Percentiles rank a stretch among this genome's conserved stretches.
Conservation (phyloP, 2,113 vertebrate species). For the Rhynchomys soricoides region DNA sequence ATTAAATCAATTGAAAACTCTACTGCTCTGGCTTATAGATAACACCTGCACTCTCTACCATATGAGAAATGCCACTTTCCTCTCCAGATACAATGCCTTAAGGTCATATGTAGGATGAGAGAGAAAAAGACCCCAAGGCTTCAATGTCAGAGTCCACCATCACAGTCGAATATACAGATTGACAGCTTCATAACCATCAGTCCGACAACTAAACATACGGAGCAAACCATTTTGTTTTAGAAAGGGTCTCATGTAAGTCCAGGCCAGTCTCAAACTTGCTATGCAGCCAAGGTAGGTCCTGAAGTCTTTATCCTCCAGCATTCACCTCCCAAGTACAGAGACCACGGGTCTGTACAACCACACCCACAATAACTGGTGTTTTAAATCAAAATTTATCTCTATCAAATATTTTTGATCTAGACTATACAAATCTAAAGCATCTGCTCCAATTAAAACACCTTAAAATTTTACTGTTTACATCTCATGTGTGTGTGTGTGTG, state of each 20-base stretch:
- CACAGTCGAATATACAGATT: background rate
- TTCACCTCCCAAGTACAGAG: background rate
- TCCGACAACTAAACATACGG: background rate
- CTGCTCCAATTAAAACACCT: background rate
- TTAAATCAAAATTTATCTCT: background rate
- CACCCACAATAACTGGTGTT: background rate
- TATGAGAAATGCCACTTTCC: background rate
- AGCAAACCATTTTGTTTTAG: background rate
- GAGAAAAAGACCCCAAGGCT: background rate
- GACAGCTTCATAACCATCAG: background rate
- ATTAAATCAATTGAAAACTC: background rate
- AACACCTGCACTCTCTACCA: too few relatives aligned
- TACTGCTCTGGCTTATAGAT: background rate
- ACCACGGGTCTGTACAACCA: background rate
- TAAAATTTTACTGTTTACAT: slow-evolving; percentile 26
- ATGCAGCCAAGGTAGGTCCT: background rate
- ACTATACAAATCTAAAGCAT: slow-evolving; percentile 14
- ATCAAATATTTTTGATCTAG: background rate
- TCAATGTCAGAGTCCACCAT: background rate
- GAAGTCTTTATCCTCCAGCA: too few relatives aligned
- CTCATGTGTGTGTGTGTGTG: background rate
- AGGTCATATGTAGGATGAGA: background rate
- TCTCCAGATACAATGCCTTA: background rate
- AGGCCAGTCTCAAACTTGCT: background rate
- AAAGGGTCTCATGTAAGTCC: background rate